phyloP scores from a whole-genome alignment of 2,113 vertebrate species.

The Engraulis encrasicolus region DNA sequence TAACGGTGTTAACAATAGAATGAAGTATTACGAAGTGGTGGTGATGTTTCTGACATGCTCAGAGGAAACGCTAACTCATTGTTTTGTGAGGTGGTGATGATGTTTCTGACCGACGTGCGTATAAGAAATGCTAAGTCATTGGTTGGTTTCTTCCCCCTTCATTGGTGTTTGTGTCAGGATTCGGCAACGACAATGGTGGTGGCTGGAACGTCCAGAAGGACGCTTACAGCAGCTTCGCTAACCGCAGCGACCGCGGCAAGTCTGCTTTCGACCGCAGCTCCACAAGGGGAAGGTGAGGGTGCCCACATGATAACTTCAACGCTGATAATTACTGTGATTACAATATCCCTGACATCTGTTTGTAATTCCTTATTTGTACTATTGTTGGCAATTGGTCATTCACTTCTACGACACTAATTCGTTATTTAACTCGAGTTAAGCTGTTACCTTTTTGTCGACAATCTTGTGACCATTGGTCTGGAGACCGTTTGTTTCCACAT shows the following conservation, averaged over 20 bases:
- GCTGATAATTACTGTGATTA: too few species aligned
- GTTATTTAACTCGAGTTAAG: too few species aligned
- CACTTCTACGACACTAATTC: too few species aligned
- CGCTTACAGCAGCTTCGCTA: constrained; percentile 90
- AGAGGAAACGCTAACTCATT: not conserved
- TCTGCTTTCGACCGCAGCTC: constrained; percentile 91
- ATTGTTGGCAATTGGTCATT: too few species aligned
- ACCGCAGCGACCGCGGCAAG: constrained; percentile 83
- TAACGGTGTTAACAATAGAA: too few species aligned
- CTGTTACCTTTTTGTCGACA: too few species aligned
- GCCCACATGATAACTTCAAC: not conserved
- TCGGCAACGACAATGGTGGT: constrained; percentile 74
- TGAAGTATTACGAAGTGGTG: not conserved
- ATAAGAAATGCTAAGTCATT: not conserved
- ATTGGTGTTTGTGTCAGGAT: constrained; percentile 49
- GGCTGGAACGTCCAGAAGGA: constrained; percentile 89
- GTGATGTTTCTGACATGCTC: not conserved
- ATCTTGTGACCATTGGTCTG: too few species aligned
- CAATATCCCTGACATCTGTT: too few species aligned
- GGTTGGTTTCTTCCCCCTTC: not conserved
- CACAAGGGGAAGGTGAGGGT: constrained; percentile 83
- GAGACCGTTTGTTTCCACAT: too few species aligned
- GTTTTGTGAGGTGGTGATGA: too few species aligned
- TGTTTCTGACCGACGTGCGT: not conserved
- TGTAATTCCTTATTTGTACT: too few species aligned